phyloP scores from a whole-genome alignment of 2,888 invertebrate genomes.

The Phaonia tiefii region DNA sequence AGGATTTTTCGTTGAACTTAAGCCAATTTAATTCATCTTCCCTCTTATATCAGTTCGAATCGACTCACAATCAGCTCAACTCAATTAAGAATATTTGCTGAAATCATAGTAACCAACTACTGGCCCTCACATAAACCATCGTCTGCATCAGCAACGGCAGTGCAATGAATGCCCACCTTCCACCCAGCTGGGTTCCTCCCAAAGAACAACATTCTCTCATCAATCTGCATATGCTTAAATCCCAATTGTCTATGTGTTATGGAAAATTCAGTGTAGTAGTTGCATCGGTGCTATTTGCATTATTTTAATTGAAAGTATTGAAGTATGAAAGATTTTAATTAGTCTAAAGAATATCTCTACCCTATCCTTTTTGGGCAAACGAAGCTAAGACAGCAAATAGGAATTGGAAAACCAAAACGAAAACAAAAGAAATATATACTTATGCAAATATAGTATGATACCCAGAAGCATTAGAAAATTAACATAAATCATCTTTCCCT shows the following conservation, averaged over 20 bases:
- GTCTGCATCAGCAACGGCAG: not conserved
- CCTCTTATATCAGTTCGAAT: slow-evolving; percentile 29
- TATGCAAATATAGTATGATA: too few relatives aligned
- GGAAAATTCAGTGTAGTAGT: not conserved
- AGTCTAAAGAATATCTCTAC: too few relatives aligned
- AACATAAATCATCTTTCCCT: too few relatives aligned
- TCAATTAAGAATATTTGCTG: slow-evolving; percentile 63
- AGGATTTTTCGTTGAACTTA: slow-evolving; percentile 45
- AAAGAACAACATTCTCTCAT: not conserved
- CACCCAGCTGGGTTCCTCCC: too few relatives aligned
- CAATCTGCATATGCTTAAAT: not conserved
- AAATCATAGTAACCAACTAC: slow-evolving; percentile 13
- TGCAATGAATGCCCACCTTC: not conserved
- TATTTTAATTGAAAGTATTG: slow-evolving; percentile 66
- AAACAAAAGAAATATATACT: too few relatives aligned
- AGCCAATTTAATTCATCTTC: slow-evolving; percentile 56
- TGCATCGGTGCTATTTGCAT: slow-evolving; percentile 52
- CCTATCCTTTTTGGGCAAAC: slow-evolving; percentile 3
- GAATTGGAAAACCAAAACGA: not conserved
- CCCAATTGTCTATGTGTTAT: not conserved
- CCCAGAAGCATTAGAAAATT: too few relatives aligned
- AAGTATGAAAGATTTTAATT: slow-evolving; percentile 64
- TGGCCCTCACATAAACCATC: not conserved
- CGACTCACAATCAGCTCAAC: slow-evolving; percentile 55
- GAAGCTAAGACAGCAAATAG: too few relatives aligned